Percentiles rank a stretch among this genome's conserved stretches.
Evolutionary conservation across 1,140 invertebrate genomes (phyloP).

Genomic region (Drosophila varians): DNA sequence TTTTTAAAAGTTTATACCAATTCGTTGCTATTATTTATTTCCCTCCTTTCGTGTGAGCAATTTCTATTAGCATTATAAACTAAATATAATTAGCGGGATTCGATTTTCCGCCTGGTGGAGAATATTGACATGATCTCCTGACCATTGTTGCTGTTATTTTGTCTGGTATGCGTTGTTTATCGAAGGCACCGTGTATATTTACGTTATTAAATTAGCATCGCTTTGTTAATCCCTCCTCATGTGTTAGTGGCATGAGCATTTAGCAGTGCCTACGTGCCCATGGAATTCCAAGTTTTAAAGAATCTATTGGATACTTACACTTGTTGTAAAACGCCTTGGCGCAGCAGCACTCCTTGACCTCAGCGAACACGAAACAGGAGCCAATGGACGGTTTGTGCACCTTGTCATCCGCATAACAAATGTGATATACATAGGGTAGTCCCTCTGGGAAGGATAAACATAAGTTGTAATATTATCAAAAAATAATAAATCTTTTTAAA

Average conservation of each 20-base stretch:
- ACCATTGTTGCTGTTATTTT: slow-evolving; percentile 34
- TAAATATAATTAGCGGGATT: slow-evolving; percentile 75
- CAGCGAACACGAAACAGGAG: slow-evolving; percentile 86
- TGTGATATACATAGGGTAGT: slow-evolving; percentile 87
- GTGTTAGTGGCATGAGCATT: slow-evolving; percentile 30
- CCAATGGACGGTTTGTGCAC: slow-evolving; percentile 85
- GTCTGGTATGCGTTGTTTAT: slow-evolving; percentile 46
- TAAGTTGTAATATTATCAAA: not conserved
- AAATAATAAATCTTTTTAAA: too few relatives aligned
- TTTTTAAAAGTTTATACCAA: slow-evolving; percentile 21
- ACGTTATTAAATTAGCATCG: slow-evolving; percentile 71
- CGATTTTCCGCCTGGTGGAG: slow-evolving; percentile 30
- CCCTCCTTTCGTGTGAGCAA: slow-evolving; percentile 43
- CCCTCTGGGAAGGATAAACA: slow-evolving; percentile 84
- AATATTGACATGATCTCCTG: slow-evolving; percentile 42
- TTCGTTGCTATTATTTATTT: slow-evolving; percentile 27
- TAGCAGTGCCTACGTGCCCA: slow-evolving; percentile 25
- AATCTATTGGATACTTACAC: slow-evolving; percentile 84
- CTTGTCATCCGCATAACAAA: slow-evolving; percentile 86
- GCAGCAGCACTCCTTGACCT: slow-evolving; percentile 87
- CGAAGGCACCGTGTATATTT: slow-evolving; percentile 54
- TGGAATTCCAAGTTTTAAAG: slow-evolving; percentile 1
- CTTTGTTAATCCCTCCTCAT: slow-evolving; percentile 63
- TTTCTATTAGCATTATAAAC: slow-evolving; percentile 75
- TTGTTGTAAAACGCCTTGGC: slow-evolving; percentile 85